Evolutionary conservation across 2,888 invertebrate species (phyloP).

Genomic region (Marasmarcha lunaedactyla): DNA sequence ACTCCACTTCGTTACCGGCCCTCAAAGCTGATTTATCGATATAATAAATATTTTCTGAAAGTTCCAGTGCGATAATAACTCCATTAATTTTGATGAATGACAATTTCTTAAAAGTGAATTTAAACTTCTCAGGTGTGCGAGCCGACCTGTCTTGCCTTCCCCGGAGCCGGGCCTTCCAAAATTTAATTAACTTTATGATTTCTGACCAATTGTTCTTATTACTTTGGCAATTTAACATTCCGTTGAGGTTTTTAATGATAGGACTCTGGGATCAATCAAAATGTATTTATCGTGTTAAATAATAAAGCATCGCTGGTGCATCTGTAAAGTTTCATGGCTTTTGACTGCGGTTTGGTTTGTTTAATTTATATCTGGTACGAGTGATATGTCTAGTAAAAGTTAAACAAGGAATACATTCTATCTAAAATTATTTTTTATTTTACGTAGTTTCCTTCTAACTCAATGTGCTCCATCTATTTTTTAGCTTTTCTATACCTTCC

Average conservation of each 20-base stretch:
- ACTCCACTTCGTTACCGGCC: constrained; percentile 56
- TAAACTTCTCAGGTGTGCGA: constrained; percentile 29
- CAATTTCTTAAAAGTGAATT: constrained; percentile 66
- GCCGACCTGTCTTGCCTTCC: constrained; percentile 36
- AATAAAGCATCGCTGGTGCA: neutral
- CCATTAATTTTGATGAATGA: constrained; percentile 71
- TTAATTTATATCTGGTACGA: too few relatives aligned
- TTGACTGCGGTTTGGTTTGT: too few relatives aligned
- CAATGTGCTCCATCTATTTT: too few relatives aligned
- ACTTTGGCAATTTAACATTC: constrained; percentile 32
- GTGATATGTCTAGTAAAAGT: too few relatives aligned
- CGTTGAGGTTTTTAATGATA: constrained; percentile 23
- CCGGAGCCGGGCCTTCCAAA: constrained; percentile 37
- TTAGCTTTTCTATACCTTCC: too few relatives aligned
- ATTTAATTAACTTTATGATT: constrained; percentile 50
- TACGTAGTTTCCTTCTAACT: too few relatives aligned
- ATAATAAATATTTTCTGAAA: constrained; percentile 69
- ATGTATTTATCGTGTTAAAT: constrained; percentile 5
- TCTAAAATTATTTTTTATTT: too few relatives aligned
- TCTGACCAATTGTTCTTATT: constrained; percentile 48
- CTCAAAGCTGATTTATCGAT: constrained; percentile 64
- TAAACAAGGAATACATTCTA: too few relatives aligned
- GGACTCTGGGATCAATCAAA: constrained; percentile 10
- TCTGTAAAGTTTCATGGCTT: neutral
- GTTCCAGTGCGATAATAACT: constrained; percentile 68